Conservation (phyloP, 2,797 vertebrate species). For the Cetoscarus ocellatus region DNA sequence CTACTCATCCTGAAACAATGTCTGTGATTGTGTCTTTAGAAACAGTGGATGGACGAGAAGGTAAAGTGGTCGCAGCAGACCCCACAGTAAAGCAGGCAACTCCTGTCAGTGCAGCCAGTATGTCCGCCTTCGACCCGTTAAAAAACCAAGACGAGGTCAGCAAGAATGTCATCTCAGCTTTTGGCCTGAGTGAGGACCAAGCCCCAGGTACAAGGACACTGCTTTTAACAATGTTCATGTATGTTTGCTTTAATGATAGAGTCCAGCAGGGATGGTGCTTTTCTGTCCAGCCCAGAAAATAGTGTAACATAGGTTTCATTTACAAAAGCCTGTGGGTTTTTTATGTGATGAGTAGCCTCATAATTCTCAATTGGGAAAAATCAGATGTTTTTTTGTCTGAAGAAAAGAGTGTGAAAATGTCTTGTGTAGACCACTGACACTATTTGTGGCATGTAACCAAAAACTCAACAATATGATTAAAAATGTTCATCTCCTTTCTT, state of each 20-base stretch:
- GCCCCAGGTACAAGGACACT: conserved; percentile 85
- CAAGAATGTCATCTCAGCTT: conserved; percentile 99
- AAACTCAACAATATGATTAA: too few relatives aligned
- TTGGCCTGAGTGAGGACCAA: conserved; percentile 96
- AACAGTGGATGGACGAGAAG: conserved; percentile 91
- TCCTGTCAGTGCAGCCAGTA: conserved; percentile 98
- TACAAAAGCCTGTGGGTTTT: too few relatives aligned
- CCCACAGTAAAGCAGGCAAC: conserved; percentile 89
- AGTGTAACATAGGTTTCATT: too few relatives aligned
- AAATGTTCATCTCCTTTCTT: too few relatives aligned
- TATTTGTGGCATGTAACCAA: too few relatives aligned
- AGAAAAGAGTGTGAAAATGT: too few relatives aligned
- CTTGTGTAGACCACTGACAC: too few relatives aligned
- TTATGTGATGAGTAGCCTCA: too few relatives aligned
- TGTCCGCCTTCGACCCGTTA: conserved; percentile 98
- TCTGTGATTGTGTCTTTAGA: conserved; percentile 72
- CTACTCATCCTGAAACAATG: background rate
- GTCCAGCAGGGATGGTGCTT: too few relatives aligned
- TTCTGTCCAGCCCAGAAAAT: too few relatives aligned
- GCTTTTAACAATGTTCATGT: background rate
- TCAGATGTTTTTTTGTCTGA: too few relatives aligned
- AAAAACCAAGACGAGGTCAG: conserved; percentile 99
- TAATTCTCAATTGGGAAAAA: too few relatives aligned
- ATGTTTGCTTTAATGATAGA: background rate
- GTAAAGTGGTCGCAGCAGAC: conserved; percentile 90